A percentile compares a stretch with the other conserved stretches of the same genome.
Evolutionary conservation across 2,888 invertebrate species (phyloP).

Genomic region (Trichogramma evanescens): DNA sequence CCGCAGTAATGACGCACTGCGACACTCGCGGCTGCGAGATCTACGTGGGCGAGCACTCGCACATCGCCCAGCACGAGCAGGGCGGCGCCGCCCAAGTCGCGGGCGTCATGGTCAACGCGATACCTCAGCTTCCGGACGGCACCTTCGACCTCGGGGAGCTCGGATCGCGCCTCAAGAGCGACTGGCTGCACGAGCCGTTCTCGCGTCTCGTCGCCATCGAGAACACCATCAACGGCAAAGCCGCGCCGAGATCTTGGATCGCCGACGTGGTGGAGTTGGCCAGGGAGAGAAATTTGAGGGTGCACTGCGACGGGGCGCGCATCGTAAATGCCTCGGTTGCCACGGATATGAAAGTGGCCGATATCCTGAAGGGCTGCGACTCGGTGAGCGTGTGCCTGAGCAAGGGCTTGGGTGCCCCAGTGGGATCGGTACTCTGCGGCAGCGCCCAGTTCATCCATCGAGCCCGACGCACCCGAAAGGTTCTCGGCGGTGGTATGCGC

Average conservation of each 20-base stretch:
- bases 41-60: slow-evolving; percentile 76
- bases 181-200: slow-evolving; percentile 71
- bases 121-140: slow-evolving; percentile 75
- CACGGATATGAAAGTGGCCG: slow-evolving; percentile 55
- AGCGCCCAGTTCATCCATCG: slow-evolving; percentile 63
- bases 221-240: slow-evolving; percentile 88
- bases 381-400: slow-evolving; percentile 84
- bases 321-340: slow-evolving; percentile 82
- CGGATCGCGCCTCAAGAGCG: slow-evolving; percentile 59
- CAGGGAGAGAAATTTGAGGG: slow-evolving; percentile 55
- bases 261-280: slow-evolving; percentile 62
- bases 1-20: slow-evolving; percentile 83
- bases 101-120: slow-evolving; percentile 66
- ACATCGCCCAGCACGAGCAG: slow-evolving; percentile 85
- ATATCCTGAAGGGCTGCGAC: slow-evolving; percentile 67
- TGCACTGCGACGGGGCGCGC: slow-evolving; percentile 93
- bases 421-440: slow-evolving; percentile 80
- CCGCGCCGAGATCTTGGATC: slow-evolving; percentile 73
- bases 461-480: slow-evolving; percentile 75
- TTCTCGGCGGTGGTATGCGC: slow-evolving; percentile 88
- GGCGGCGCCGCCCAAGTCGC: slow-evolving; percentile 70
- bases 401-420: slow-evolving; percentile 84
- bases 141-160: slow-evolving; percentile 73
- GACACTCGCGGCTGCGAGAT: slow-evolving; percentile 77
- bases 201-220: slow-evolving; percentile 79